These are phyloP conservation scores for Aporophyla lueneburgensis DNA, from an alignment of 2,888 invertebrate species.

Conservation along the genomic window DNA sequence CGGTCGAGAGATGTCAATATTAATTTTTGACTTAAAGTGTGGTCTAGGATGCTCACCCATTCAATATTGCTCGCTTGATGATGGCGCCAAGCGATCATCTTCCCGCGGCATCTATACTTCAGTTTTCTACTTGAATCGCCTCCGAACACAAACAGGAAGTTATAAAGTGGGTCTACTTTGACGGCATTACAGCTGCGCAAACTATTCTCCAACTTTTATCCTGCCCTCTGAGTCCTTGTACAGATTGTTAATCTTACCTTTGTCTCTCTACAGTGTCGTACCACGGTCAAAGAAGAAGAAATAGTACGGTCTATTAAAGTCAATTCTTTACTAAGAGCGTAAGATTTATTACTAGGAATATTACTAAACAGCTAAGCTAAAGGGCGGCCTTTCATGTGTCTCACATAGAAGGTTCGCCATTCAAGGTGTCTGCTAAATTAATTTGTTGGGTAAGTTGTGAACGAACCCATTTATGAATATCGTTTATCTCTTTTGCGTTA, in stretches of 20 bases:
- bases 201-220: background rate
- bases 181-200: background rate
- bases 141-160: background rate
- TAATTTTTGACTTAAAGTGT: background rate
- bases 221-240: background rate
- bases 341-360: slow-evolving; percentile 23
- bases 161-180: background rate
- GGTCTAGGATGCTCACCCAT: background rate
- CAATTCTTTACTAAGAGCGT: background rate
- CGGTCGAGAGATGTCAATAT: background rate
- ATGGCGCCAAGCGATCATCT: background rate
- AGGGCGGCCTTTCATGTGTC: background rate
- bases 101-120: background rate
- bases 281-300: too few species aligned
- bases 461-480: slow-evolving; percentile 11
- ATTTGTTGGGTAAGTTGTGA: slow-evolving; percentile 19
- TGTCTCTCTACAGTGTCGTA: background rate
- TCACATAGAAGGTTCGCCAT: slow-evolving; percentile 6
- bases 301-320: background rate
- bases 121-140: background rate
- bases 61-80: too few species aligned
- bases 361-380: background rate
- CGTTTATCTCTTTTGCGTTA: slow-evolving; percentile 16
- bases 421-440: slow-evolving; percentile 24
- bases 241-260: too few species aligned